Base-by-base conservation (phyloP, 2,888 invertebrate genomes). In the Cryptocephalus moraei region DNA sequence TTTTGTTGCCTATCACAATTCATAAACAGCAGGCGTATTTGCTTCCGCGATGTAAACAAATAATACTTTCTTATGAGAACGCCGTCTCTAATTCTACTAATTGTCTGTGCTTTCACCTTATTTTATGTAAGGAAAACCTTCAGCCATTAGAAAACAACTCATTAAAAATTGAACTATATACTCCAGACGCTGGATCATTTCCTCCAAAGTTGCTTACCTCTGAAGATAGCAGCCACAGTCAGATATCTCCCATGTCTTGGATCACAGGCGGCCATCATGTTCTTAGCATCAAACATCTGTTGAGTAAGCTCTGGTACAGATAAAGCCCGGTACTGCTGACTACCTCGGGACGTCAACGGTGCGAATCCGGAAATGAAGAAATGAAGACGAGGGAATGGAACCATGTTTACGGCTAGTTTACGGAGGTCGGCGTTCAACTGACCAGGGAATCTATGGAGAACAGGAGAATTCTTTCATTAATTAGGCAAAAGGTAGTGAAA, bases 351-450 rank as follows among this genome's bases (percentile, higher is more conserved):
- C 31, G 92, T 93, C 8, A 94, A 75, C 0, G 94, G 94, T 1
- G 94, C 94, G 73, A 95, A 95, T 10, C 93, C 92, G 41, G 92
- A 91, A 87, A 93, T 92, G 75, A 93, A 93, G 81, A 92, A 92
- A 74, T 92, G 92, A 39, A 93, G 80, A 67, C 93, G 86, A 1
- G 95, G 95, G 81, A 95, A 95, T 42, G 95, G 95, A 14, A 95
- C 94, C 94, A 95, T 94, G 76, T 95, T 95, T 44, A 95, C 91
- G 33, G 91, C 90, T 60, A 91, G 73, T 71, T 95, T 89, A 55
- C 94, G 78, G 51, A 95, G 76, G 73, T 94, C 94, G 13, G 93
- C 91, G 70, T 93, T 94, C 54, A 94, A 72, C 72, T 95, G 93
- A 45, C 93, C 94, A 6, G 93, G 94, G 77, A 94, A 89, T 22